Base-by-base conservation (phyloP, 2,113 vertebrate genomes). In the Penelope pileata region DNA sequence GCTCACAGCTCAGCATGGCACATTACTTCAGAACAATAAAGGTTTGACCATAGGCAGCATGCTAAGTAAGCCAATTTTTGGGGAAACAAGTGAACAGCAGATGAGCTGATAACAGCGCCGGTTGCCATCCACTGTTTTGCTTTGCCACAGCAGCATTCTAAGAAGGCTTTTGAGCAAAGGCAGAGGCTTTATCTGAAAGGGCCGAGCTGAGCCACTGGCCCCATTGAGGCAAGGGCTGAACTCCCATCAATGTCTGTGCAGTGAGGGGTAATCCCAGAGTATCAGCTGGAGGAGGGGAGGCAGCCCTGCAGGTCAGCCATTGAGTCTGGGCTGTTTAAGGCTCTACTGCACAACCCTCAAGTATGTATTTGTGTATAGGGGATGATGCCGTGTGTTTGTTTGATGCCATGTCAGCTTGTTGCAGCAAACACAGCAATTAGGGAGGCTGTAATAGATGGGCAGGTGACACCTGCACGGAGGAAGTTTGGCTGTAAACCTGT, bases 401-500 rank as follows among this genome's bases (percentile, higher is more conserved):
- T n/a, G n/a, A n/a, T n/a, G 69, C 73, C 62, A 74, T 72, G 50
- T 3, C 64, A 62, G 63, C 76, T 96, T 76, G 89, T 82, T 29
- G n/a, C 59, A 83, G 91, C 77, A 89, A 92, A 96, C 82, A 19
- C 83, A 77, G 81, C 64, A 93, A 92, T 95, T 96, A 97, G 38
- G 30, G 82, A 96, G 60, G 50, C 72, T 60, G 67, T 89, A 94
- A 94, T 84, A 88, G 91, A 80, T 68, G 81, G 88, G 30, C 24
- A 96, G 59, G 75, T 90, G 68, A 80, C 80, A 63, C 86, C 63
- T 84, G 83, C 73, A 72, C 92, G 86, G 74, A 92, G 94, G 93
- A 91, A 94, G 83, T 92, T 64, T 72, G 92, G 68, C 74, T 36
- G 23, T 85, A 45, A 96, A 96, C 95, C 96, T 93, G 93, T 95